A percentile compares a stretch with the other conserved stretches of the same genome.
Conservation (phyloP, 92 coral and sea anemone genomes). For the Epizoanthus ramosus region DNA sequence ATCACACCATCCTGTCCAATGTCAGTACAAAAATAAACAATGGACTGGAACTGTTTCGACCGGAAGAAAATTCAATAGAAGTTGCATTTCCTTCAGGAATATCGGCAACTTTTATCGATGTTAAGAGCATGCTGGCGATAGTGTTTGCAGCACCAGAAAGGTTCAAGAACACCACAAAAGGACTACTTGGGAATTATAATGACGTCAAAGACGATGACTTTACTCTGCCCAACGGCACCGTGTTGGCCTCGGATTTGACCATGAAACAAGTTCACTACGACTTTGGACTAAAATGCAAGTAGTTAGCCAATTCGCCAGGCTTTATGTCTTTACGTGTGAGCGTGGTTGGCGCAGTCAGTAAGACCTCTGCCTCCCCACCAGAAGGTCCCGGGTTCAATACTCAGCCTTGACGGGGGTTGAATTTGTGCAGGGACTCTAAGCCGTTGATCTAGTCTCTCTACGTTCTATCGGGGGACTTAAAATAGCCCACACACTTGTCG, state of each 20-base stretch:
- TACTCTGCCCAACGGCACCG: slow-evolving; percentile 55
- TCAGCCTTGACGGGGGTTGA: no score
- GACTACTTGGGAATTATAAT: slow-evolving; percentile 67
- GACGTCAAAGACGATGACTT: slow-evolving; percentile 65
- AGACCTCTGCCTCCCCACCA: no score
- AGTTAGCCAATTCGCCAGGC: no score
- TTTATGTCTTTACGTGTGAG: no score
- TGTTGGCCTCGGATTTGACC: slow-evolving; percentile 45
- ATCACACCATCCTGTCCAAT: slow-evolving; percentile 42
- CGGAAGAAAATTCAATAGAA: slow-evolving; percentile 45
- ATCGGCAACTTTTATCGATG: slow-evolving; percentile 49
- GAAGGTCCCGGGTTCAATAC: no score
- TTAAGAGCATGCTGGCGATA: slow-evolving; percentile 54
- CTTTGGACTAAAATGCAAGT: slow-evolving; percentile 64
- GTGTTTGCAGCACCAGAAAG: slow-evolving; percentile 44
- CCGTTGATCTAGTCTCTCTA: no score
- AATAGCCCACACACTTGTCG: no score
- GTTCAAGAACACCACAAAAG: slow-evolving; percentile 56
- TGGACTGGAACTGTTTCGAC: slow-evolving; percentile 48
- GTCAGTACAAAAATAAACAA: slow-evolving; percentile 31
- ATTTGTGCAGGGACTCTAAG: no score
- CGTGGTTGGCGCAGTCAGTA: no score
- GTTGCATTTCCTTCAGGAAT: slow-evolving; percentile 65
- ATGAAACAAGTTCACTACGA: slow-evolving; percentile 54
- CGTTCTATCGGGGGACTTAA: no score